Percentiles rank a stretch among this genome's conserved stretches.
These are phyloP conservation scores for Leptura quadrifasciata DNA, from an alignment of 2,888 invertebrate species.

Conservation along the genomic window DNA sequence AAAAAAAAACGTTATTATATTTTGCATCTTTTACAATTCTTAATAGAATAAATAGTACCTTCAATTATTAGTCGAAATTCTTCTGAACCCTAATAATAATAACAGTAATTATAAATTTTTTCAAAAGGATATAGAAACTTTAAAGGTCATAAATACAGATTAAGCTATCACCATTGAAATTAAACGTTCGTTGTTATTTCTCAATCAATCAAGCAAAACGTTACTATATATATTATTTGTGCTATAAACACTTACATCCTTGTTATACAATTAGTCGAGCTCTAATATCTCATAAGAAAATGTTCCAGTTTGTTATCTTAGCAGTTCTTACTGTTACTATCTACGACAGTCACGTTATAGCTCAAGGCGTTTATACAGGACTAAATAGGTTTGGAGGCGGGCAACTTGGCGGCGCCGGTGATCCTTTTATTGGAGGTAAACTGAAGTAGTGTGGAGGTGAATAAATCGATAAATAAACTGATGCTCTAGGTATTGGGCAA, in stretches of 20 bases:
- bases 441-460: background rate
- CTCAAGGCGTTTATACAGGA: background rate
- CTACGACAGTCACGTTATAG: background rate
- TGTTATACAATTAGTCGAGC: constrained; percentile 11
- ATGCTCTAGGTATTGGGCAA: constrained; percentile 57
- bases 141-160: constrained; percentile 26
- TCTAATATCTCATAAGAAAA: background rate
- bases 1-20: too few relatives aligned
- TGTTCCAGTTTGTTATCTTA: constrained; percentile 19
- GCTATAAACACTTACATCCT: constrained; percentile 32
- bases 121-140: constrained; percentile 26
- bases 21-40: background rate
- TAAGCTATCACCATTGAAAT: background rate
- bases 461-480: background rate
- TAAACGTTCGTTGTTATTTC: constrained; percentile 12
- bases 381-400: constrained; percentile 9
- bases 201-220: constrained; percentile 49
- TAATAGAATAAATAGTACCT: background rate
- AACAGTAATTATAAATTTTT: constrained; percentile 6
- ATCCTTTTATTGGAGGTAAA: constrained; percentile 63
- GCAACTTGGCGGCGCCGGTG: constrained; percentile 26
- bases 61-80: background rate
- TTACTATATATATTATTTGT: constrained; percentile 18
- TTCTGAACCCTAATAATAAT: constrained; percentile 1
- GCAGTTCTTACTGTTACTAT: constrained; percentile 8